A percentile compares a stretch with the other conserved stretches of the same genome.
Conservation (phyloP, 2,797 vertebrate species). For the Tenualosa ilisha region DNA sequence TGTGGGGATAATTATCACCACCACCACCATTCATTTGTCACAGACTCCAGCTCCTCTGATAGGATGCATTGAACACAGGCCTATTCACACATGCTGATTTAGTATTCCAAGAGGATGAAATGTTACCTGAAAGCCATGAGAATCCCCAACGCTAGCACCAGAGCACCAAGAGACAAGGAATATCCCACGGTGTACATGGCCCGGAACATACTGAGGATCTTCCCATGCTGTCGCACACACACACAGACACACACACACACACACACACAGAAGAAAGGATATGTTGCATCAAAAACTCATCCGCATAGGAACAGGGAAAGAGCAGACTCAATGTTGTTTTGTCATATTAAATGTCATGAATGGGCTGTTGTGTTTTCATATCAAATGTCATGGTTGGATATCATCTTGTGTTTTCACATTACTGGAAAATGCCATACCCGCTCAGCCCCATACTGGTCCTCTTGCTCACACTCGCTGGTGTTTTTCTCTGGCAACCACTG, state of each 20-base stretch:
- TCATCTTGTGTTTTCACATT: neutral
- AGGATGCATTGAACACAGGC: neutral
- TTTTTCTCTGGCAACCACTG: constrained; percentile 80
- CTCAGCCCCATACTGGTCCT: constrained; percentile 51
- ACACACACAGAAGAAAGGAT: neutral
- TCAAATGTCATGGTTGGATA: too few relatives aligned
- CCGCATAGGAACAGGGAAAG: neutral
- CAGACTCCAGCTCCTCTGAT: neutral
- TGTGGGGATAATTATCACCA: too few relatives aligned
- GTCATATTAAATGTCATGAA: too few relatives aligned
- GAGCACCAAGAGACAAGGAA: constrained; percentile 82
- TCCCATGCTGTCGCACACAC: constrained; percentile 69
- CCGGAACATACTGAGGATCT: constrained; percentile 75
- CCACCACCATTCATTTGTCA: neutral
- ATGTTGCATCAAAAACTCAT: too few relatives aligned
- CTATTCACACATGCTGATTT: neutral
- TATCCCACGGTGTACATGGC: constrained; percentile 89
- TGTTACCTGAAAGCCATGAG: constrained; percentile 85
- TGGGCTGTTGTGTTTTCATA: too few relatives aligned
- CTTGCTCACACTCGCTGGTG: constrained; percentile 75
- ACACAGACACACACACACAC: constrained; percentile 42
- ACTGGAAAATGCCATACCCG: neutral
- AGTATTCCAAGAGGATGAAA: neutral
- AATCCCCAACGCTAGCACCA: constrained; percentile 82
- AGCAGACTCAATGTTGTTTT: neutral